Evolutionary conservation across 2,797 vertebrate genomes (phyloP), one percentile per base, ranked within the genome.

Genomic region (Hydrophis major): DNA sequence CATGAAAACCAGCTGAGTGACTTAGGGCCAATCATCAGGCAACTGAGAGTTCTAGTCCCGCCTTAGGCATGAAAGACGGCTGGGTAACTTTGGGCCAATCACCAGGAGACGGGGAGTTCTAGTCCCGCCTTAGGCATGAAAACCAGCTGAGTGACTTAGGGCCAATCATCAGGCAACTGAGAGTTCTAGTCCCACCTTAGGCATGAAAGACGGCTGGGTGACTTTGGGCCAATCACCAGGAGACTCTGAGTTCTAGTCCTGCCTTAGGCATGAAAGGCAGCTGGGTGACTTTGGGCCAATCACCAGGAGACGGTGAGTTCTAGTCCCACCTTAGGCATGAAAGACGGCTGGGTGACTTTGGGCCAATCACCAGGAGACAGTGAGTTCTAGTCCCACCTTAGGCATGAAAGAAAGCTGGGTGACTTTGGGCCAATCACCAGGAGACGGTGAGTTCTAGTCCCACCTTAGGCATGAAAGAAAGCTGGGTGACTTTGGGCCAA

Each of bases 161-260:
- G 0, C 13, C 12, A 16, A 69, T 69, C 3, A 63, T 10, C 60
- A 28, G 60, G 60, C 0, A 3, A 63, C 60, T 1, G 60, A 0
- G 10, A 63, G 3, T 63, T 63, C 60, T 63, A 63, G 60, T 63
- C 60, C 25, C 22, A 0, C 37, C 37, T 37, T 37, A 37, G 37
- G 37, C 37, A 37, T 37, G 37, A 37, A 37, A 37, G 37, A 2
- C 32, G 1, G 1, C 27, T 28, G 2, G 3, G 60, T 61, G 60
- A 60, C 8, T 61, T 61, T 11, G 60, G 10, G 8, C 60, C 60
- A 27, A 61, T 61, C 18, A 59, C 16, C 57, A 59, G 57, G 4
- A 0, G 2, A 59, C 16, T 0, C 4, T 1, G 25, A 63, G 60
- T 4, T 63, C 25, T 63, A 12, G 25, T 1, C 2, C 2, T 0